Percentiles rank a stretch among this genome's conserved stretches.
phyloP scores from a whole-genome alignment of 2,888 invertebrate genomes.

The Pollenia griseotomentosa region DNA sequence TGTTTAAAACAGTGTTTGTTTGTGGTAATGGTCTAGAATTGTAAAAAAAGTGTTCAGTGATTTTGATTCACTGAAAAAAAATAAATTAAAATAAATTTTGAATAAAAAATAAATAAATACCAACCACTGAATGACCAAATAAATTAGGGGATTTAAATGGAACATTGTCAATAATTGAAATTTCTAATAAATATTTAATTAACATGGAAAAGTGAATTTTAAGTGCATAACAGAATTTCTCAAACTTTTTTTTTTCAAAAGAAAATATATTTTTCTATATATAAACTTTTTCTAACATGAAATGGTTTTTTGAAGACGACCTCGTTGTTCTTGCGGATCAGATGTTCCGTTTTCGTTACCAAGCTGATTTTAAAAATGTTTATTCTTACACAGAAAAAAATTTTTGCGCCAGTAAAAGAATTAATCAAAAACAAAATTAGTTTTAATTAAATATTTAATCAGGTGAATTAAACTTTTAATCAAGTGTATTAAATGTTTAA shows the following conservation, averaged over 20 bases:
- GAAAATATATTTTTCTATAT: no score
- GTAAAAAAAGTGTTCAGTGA: neutral
- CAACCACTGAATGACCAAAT: slow-evolving; percentile 20
- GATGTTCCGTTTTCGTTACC: no score
- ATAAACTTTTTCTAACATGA: no score
- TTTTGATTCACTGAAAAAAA: slow-evolving; percentile 2
- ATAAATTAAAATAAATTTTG: neutral
- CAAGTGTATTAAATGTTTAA: no score
- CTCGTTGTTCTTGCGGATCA: no score
- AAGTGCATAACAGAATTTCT: neutral
- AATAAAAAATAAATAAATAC: neutral
- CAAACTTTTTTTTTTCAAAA: neutral
- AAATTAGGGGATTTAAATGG: neutral
- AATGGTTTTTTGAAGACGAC: no score
- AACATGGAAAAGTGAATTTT: neutral
- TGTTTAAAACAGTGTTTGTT: slow-evolving; percentile 20
- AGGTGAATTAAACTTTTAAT: no score
- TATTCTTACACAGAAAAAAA: no score
- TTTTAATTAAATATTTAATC: no score
- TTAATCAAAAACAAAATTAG: no score
- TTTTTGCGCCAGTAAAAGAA: no score
- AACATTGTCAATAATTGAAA: slow-evolving; percentile 17
- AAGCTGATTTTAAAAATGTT: no score
- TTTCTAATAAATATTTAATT: neutral
- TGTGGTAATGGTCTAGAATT: slow-evolving; percentile 35